Percentiles rank a stretch among this genome's conserved stretches.
phyloP scores from a whole-genome alignment of 2,797 vertebrate genomes.

The Tokudaia tokunoshimensis region DNA sequence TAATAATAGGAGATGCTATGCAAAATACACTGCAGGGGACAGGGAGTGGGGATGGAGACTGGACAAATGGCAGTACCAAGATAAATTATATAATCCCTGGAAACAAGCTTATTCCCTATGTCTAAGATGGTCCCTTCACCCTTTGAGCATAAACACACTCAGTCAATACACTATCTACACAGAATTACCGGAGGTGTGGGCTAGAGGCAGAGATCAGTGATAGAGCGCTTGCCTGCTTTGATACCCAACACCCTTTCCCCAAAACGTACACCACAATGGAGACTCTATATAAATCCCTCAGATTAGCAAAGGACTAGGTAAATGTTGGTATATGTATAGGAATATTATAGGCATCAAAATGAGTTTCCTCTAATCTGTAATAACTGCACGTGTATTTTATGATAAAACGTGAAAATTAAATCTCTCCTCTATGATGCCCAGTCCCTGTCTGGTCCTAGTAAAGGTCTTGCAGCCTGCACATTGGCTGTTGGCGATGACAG shows the following conservation, averaged over 20 bases:
- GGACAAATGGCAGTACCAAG: neutral
- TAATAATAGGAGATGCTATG: neutral
- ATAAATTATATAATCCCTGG: neutral
- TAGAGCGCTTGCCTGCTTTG: neutral
- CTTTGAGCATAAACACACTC: neutral
- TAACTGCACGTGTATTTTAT: conserved; percentile 37
- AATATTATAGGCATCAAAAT: conserved; percentile 31
- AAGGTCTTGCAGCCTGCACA: neutral
- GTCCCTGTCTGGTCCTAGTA: neutral
- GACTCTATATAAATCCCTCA: neutral
- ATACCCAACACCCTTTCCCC: neutral
- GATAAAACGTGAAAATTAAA: conserved; percentile 27
- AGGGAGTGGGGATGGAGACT: too few species aligned
- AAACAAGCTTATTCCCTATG: neutral
- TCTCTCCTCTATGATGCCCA: neutral
- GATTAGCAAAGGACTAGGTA: conserved; percentile 30
- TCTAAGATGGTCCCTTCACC: neutral
- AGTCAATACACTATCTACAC: neutral
- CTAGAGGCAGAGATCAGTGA: neutral
- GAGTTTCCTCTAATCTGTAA: neutral
- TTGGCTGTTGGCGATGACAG: neutral
- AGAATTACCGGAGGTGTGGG: neutral
- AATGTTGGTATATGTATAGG: neutral
- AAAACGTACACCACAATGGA: neutral
- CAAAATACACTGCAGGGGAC: neutral